phyloP scores from a whole-genome alignment of 2,888 invertebrate species.

The Macaria liturata region DNA sequence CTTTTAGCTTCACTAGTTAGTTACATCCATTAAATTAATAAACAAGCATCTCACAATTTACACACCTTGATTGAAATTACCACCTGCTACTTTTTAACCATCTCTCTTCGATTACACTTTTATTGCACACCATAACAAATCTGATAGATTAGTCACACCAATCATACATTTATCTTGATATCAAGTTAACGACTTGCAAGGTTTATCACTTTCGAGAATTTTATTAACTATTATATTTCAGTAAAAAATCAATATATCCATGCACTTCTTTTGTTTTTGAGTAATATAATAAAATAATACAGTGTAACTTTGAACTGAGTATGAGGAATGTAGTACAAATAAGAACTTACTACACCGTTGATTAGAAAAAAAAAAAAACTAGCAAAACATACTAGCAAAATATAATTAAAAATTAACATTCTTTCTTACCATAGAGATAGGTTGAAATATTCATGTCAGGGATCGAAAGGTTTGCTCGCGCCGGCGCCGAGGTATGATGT shows the following conservation, averaged over 20 bases:
- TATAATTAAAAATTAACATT: slow-evolving; percentile 30
- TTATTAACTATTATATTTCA: slow-evolving; percentile 38
- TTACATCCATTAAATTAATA: too few relatives aligned
- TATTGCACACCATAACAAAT: slow-evolving; percentile 62
- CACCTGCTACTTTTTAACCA: slow-evolving; percentile 74
- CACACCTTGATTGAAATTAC: slow-evolving; percentile 26
- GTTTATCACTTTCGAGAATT: slow-evolving; percentile 71
- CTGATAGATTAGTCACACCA: slow-evolving; percentile 61
- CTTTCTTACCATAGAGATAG: slow-evolving; percentile 42
- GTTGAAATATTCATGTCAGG: slow-evolving; percentile 60
- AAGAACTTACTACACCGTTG: too few relatives aligned
- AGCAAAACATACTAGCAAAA: slow-evolving; percentile 20
- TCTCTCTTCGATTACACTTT: slow-evolving; percentile 64
- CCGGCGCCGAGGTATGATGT: slow-evolving; percentile 74
- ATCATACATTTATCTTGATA: slow-evolving; percentile 64
- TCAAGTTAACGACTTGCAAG: slow-evolving; percentile 76
- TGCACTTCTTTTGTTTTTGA: neutral
- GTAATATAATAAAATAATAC: slow-evolving; percentile 13
- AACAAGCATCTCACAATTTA: too few relatives aligned
- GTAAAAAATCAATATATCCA: too few relatives aligned
- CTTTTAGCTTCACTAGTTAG: too few relatives aligned
- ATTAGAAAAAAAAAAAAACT: neutral
- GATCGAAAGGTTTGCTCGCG: slow-evolving; percentile 60
- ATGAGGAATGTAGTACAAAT: too few relatives aligned
- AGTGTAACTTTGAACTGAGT: neutral